These are phyloP conservation scores for Xyliphius kryptos DNA, from an alignment of 2,113 vertebrate genomes.

Conservation along the genomic window DNA sequence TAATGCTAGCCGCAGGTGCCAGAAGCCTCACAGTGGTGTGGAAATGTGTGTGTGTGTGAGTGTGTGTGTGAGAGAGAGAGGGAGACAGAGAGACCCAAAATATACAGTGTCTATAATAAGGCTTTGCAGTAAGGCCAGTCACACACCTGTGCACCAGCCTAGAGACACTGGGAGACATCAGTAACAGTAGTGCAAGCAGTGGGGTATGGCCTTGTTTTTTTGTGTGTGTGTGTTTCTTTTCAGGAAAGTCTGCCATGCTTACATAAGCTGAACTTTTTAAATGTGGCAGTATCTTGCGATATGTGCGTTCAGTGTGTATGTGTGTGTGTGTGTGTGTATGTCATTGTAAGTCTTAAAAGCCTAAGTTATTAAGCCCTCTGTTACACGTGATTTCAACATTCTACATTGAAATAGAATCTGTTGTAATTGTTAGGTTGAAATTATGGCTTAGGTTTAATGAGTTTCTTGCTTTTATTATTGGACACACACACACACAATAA, in stretches of 20 bases:
- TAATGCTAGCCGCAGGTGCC: constrained; percentile 43
- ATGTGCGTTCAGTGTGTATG: constrained; percentile 7
- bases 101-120: constrained; percentile 42
- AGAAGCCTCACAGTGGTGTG: constrained; percentile 7
- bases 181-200: constrained; percentile 30
- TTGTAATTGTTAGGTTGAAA: too few species aligned
- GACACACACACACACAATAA: too few species aligned
- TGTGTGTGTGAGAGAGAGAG: constrained; percentile 5
- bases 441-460: too few species aligned
- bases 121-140: constrained; percentile 30
- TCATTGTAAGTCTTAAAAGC: too few species aligned
- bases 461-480: too few species aligned
- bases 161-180: constrained; percentile 27
- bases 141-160: constrained; percentile 40
- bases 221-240: constrained; percentile 23
- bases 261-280: constrained; percentile 19
- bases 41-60: constrained; percentile 7
- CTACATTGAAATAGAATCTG: too few species aligned
- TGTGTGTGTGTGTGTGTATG: neutral
- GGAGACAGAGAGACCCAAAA: neutral
- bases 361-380: too few species aligned
- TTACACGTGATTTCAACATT: too few species aligned
- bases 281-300: too few species aligned
- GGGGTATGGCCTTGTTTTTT: neutral
- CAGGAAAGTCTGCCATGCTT: constrained; percentile 4